Base-by-base conservation (phyloP, 2,888 invertebrate species). In the Agonum fuliginosum region DNA sequence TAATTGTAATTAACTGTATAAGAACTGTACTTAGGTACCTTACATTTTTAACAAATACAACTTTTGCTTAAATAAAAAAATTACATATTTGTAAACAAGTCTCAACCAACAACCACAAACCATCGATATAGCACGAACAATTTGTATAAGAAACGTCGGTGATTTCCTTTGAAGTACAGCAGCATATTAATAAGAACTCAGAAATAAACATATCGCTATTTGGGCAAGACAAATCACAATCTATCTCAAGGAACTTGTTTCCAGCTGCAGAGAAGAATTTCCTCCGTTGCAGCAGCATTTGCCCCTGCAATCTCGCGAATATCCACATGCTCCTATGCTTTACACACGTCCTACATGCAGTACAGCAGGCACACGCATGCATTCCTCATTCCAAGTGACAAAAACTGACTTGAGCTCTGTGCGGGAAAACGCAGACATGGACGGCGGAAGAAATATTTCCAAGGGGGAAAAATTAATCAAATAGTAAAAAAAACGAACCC, bases 341-440 rank as follows among this genome's bases (percentile, higher is more conserved):
- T 10, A 17, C 34, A 30, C 30, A 3, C 1, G 69, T 69, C 69
- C 69, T 69, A 69, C 43, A 69, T 69, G 12, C 22, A 41, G 41
- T 4, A 17, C 69, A 43, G n/a, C 10, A 19, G 69, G 69, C 54
- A 22, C 24, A 12, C 24, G n/a, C 37, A 3, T 37, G 8, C 30
- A 46, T 46, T 12, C 72, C 14, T 72, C 72, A 72, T 72, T 72
- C 72, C 72, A 51, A 54, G 17, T 51, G 51, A 54, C 72, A 72
- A 72, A 72, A 72, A 72, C 51, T 54, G 72, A 70, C 70, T 70
- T 46, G 6, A 24, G 72, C 54, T 34, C 48, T 17, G 46, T 46
- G 20, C 54, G 43, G 24, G 70, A 46, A 67, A 51, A 72, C 54
- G n/a, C n/a, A n/a, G 12, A 19, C n/a, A 54, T 54, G 12, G 6